Percentiles rank a stretch among this genome's conserved stretches.
Conservation (phyloP, 2,888 invertebrate genomes). For the Asteroscopus sphinx region DNA sequence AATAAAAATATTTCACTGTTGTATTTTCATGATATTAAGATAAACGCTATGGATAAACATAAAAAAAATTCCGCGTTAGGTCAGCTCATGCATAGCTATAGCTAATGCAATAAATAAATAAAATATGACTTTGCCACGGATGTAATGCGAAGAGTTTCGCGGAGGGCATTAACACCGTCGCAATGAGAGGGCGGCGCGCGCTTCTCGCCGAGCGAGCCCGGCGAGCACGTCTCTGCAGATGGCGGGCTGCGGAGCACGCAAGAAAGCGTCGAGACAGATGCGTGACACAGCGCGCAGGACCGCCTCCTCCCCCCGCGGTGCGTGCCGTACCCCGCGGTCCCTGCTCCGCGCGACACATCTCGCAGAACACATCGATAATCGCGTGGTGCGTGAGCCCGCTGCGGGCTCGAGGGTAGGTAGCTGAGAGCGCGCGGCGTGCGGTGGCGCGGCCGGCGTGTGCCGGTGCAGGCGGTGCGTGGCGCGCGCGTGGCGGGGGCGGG, state of each 20-base stretch:
- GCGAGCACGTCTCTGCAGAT: slow-evolving; percentile 81
- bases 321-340: slow-evolving; percentile 55
- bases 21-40: no score
- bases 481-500: slow-evolving; percentile 71
- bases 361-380: slow-evolving; percentile 87
- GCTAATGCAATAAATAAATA: no score
- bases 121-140: no score
- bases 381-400: slow-evolving; percentile 83
- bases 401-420: slow-evolving; percentile 66
- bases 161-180: slow-evolving; percentile 73
- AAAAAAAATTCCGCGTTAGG: no score
- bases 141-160: slow-evolving; percentile 55
- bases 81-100: no score
- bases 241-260: slow-evolving; percentile 83
- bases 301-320: slow-evolving; percentile 65
- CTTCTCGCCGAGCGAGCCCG: slow-evolving; percentile 56
- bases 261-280: slow-evolving; percentile 85
- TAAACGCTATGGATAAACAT: slow-evolving; percentile 16
- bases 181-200: slow-evolving; percentile 64
- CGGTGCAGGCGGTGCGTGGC: slow-evolving; percentile 74
- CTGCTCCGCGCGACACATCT: slow-evolving; percentile 71
- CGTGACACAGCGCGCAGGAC: slow-evolving; percentile 89
- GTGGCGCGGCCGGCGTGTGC: slow-evolving; percentile 69
- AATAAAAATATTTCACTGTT: no score
- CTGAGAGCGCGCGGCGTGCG: slow-evolving; percentile 59